Evolutionary conservation across 2,888 invertebrate genomes (phyloP).

Genomic region (Taphrorychus bicolor): DNA sequence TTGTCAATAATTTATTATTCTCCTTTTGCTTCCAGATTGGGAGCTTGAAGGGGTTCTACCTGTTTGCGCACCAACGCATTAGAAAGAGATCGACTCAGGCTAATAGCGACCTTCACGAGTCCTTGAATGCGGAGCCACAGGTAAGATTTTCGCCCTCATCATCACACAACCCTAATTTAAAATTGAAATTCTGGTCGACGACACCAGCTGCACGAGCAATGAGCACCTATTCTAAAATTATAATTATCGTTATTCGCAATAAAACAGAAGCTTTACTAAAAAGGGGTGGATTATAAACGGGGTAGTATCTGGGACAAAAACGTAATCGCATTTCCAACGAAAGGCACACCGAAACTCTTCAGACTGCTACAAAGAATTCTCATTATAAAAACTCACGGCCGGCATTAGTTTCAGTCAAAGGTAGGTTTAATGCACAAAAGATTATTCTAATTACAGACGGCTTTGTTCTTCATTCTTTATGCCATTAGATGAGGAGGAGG

Average conservation of each 20-base stretch:
- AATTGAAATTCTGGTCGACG: background rate
- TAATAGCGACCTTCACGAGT: slow-evolving; percentile 79
- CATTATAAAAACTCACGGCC: slow-evolving; percentile 13
- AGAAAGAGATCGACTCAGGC: slow-evolving; percentile 83
- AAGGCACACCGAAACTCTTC: slow-evolving; percentile 3
- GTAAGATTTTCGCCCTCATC: slow-evolving; percentile 62
- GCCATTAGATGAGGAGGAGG: slow-evolving; percentile 22
- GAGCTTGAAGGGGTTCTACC: slow-evolving; percentile 82
- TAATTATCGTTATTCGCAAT: slow-evolving; percentile 5
- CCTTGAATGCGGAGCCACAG: slow-evolving; percentile 78
- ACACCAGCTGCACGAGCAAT: background rate
- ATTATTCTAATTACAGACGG: slow-evolving; percentile 20
- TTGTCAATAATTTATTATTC: too few species aligned
- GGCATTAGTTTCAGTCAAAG: slow-evolving; percentile 51
- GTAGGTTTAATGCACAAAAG: slow-evolving; percentile 62
- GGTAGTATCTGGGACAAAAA: slow-evolving; percentile 3
- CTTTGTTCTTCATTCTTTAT: slow-evolving; percentile 31
- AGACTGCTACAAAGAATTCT: slow-evolving; percentile 9
- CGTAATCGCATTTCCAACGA: slow-evolving; percentile 9
- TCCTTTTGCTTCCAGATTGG: slow-evolving; percentile 74
- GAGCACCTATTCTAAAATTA: slow-evolving; percentile 6
- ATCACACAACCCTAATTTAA: background rate
- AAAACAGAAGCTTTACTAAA: background rate
- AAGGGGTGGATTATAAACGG: background rate
- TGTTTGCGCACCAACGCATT: slow-evolving; percentile 84